These are phyloP conservation scores for Phasia obesa DNA, from an alignment of 2,888 invertebrate species.

Conservation along the genomic window DNA sequence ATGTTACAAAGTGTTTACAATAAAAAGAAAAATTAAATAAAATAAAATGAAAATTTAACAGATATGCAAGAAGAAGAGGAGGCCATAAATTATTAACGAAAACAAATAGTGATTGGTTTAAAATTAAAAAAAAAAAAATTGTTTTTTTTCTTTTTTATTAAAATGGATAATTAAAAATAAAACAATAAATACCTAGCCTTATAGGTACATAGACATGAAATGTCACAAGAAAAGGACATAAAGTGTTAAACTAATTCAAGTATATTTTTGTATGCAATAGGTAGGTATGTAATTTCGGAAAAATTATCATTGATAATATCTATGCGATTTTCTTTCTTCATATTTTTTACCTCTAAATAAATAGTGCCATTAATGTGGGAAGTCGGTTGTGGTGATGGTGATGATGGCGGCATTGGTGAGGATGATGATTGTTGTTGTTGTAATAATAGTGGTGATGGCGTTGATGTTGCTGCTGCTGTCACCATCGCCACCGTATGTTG, in stretches of 20 bases:
- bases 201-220: no score
- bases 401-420: slow-evolving; percentile 53
- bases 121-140: slow-evolving; percentile 11
- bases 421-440: slow-evolving; percentile 37
- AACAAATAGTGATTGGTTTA: slow-evolving; percentile 47
- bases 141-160: no score
- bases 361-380: slow-evolving; percentile 75
- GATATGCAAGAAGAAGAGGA: slow-evolving; percentile 22
- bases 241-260: no score
- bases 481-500: slow-evolving; percentile 67
- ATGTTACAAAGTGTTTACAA: slow-evolving; percentile 44
- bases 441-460: slow-evolving; percentile 36
- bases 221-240: no score
- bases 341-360: slow-evolving; percentile 78
- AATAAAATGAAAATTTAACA: slow-evolving; percentile 53
- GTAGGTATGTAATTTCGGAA: neutral
- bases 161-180: neutral
- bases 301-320: slow-evolving; percentile 19
- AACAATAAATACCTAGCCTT: neutral
- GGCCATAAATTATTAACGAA: slow-evolving; percentile 39
- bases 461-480: slow-evolving; percentile 70
- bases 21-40: slow-evolving; percentile 35
- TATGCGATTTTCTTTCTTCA: slow-evolving; percentile 46
- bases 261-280: neutral
- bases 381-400: slow-evolving; percentile 48